Evolutionary conservation across 2,113 vertebrate species (phyloP).

Genomic region (Agelaius phoeniceus): DNA sequence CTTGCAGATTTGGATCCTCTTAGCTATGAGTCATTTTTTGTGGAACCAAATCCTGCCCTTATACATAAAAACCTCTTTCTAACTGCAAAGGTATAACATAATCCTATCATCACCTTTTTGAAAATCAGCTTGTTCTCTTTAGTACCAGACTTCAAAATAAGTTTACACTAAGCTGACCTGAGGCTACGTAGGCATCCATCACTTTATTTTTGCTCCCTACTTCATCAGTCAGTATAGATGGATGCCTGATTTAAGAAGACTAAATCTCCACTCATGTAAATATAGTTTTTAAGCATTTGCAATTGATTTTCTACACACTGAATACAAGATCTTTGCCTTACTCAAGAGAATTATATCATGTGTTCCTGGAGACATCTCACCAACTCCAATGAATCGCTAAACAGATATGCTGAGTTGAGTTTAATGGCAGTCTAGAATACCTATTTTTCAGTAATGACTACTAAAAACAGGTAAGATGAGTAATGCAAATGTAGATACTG

Average conservation of each 20-base stretch:
- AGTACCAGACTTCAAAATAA: neutral
- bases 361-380: neutral
- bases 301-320: neutral
- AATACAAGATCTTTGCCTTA: neutral
- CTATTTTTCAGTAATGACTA: neutral
- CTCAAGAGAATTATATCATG: neutral
- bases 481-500: neutral
- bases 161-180: neutral
- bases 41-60: neutral
- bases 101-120: neutral
- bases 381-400: neutral
- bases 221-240: neutral
- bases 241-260: neutral
- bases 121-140: neutral
- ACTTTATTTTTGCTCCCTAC: neutral
- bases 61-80: neutral
- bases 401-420: neutral
- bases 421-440: neutral
- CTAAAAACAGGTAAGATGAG: neutral
- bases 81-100: neutral
- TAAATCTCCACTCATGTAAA: neutral
- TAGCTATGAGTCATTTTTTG: neutral
- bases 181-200: neutral
- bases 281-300: neutral
- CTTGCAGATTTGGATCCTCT: neutral